Percentiles rank a stretch among this genome's conserved stretches.
phyloP scores from a whole-genome alignment of 2,113 vertebrate genomes.

The Brienomyrus longianalis region DNA sequence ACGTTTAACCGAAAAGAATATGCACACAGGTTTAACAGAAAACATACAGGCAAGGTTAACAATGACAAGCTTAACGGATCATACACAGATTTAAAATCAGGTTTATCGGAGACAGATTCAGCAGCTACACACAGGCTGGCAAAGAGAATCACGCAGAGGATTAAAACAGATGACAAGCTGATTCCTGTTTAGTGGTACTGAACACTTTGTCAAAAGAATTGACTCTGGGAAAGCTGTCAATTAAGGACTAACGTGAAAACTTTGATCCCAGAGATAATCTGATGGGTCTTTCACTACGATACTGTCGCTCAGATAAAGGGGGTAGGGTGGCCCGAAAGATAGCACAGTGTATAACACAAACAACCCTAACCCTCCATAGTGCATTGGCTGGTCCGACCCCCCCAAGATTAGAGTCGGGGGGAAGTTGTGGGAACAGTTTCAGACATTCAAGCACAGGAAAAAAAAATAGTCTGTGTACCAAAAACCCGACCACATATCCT shows the following conservation, averaged over 20 bases:
- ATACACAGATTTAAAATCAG: neutral
- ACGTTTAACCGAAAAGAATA: neutral
- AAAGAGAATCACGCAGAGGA: neutral
- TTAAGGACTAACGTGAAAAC: neutral
- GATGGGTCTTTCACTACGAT: neutral
- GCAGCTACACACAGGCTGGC: neutral
- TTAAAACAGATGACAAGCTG: neutral
- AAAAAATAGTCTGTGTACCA: neutral
- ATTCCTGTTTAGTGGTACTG: neutral
- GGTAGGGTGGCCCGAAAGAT: neutral
- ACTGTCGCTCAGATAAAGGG: neutral
- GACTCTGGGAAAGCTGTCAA: neutral
- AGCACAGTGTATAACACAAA: conserved; percentile 9
- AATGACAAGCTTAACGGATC: neutral
- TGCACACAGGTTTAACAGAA: neutral
- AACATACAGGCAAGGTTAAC: neutral
- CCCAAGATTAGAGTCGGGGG: neutral
- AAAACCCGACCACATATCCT: neutral
- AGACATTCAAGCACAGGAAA: neutral
- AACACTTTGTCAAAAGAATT: neutral
- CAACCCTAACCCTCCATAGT: neutral
- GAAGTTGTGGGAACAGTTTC: neutral
- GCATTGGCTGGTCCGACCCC: neutral
- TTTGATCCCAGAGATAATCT: neutral
- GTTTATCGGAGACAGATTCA: neutral